Conservation (phyloP, 2,888 invertebrate genomes). For the Mythimna pallens region DNA sequence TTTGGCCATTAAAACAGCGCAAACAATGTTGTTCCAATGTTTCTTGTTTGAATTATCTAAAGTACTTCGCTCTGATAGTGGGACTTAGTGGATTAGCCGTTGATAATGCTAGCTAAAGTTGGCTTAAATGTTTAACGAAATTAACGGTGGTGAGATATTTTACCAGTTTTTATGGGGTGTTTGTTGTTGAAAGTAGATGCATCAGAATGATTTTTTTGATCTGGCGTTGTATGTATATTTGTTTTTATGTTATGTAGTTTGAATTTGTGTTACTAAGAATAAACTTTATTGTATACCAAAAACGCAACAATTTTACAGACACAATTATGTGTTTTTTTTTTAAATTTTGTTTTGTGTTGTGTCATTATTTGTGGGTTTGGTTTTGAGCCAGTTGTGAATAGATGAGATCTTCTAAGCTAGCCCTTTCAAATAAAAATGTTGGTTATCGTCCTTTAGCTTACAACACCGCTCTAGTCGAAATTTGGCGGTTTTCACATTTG, state of each 20-base stretch:
- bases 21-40: conserved; percentile 71
- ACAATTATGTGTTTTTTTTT: too few species aligned
- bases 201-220: not conserved
- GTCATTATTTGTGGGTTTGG: not conserved
- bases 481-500: too few species aligned
- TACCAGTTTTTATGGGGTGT: conserved; percentile 6
- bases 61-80: conserved; percentile 59
- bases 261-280: not conserved
- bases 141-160: conserved; percentile 20
- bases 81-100: conserved; percentile 54
- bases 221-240: not conserved
- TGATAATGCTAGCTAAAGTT: conserved; percentile 42
- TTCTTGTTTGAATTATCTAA: conserved; percentile 72
- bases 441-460: too few species aligned
- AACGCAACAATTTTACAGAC: too few species aligned
- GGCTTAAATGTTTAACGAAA: conserved; percentile 41
- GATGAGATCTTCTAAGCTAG: not conserved
- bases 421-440: not conserved
- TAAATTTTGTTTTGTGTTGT: not conserved
- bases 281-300: too few species aligned
- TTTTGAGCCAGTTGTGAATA: not conserved
- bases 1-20: conserved; percentile 77
- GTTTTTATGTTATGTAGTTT: not conserved
- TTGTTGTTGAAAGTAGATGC: not conserved
- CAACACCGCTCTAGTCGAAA: too few species aligned